These are phyloP conservation scores for Silurus glanis DNA, from an alignment of 2,113 vertebrate species.

Conservation along the genomic window DNA sequence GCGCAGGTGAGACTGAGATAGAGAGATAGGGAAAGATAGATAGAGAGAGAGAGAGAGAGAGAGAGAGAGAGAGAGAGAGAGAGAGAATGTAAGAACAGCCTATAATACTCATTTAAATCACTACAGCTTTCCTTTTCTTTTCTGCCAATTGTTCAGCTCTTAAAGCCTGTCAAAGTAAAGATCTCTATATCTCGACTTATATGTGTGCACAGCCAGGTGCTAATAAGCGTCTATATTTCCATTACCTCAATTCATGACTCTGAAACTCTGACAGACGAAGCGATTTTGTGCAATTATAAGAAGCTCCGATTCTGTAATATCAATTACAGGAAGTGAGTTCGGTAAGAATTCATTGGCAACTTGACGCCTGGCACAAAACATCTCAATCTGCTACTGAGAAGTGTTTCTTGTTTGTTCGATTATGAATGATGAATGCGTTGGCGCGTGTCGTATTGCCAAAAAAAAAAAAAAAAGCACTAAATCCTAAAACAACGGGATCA, in stretches of 20 bases:
- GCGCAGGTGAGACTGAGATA: too few species aligned
- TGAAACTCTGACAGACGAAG: background rate
- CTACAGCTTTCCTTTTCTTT: background rate
- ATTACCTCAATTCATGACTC: background rate
- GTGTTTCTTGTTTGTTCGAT: background rate
- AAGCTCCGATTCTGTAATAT: background rate
- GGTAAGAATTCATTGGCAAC: background rate
- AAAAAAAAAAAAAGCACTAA: background rate
- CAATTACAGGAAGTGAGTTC: background rate
- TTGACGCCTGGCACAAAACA: background rate
- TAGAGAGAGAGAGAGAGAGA: background rate
- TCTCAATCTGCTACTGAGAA: background rate
- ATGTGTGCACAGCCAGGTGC: background rate
- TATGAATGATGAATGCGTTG: background rate
- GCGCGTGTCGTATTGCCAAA: background rate
- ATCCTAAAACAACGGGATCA: background rate
- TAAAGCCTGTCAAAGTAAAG: background rate
- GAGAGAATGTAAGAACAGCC: conserved; percentile 1
- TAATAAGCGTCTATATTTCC: background rate
- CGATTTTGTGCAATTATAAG: background rate
- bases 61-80: background rate
- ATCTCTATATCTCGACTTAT: conserved; percentile 13
- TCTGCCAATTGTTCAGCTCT: conserved; percentile 19
- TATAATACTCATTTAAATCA: conserved; percentile 20
- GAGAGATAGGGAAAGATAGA: background rate